These are phyloP conservation scores for Grapholita molesta DNA, from an alignment of 1,140 invertebrate genomes.

Conservation along the genomic window DNA sequence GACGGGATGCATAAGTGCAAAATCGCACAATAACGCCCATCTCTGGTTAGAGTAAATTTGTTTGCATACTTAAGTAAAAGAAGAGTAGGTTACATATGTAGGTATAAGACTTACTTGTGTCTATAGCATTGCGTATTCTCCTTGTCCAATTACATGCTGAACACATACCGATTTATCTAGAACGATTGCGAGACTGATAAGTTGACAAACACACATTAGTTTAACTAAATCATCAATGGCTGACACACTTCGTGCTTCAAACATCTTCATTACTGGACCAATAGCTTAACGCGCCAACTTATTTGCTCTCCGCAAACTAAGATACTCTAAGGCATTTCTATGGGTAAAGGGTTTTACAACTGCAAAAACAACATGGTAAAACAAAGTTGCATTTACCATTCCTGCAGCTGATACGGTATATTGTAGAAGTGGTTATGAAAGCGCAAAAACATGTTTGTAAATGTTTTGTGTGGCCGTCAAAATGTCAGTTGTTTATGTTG, in stretches of 20 bases:
- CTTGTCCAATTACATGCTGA: neutral
- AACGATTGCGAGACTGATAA: neutral
- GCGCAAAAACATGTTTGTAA: neutral
- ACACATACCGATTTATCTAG: neutral
- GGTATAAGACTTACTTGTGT: too few species aligned
- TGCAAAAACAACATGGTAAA: neutral
- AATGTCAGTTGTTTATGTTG: neutral
- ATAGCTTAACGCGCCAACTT: neutral
- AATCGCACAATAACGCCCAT: too few species aligned
- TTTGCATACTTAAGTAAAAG: too few species aligned
- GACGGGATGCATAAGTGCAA: too few species aligned
- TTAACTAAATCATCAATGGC: neutral
- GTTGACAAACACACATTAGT: neutral
- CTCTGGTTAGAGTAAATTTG: too few species aligned
- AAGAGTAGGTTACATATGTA: too few species aligned
- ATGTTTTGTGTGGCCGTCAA: neutral
- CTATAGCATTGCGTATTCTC: too few species aligned
- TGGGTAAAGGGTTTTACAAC: neutral
- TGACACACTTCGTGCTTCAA: neutral
- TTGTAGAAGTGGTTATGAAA: neutral
- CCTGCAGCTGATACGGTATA: neutral
- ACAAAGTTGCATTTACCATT: neutral
- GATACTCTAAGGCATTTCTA: neutral
- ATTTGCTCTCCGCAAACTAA: neutral
- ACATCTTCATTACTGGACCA: neutral